Base-by-base conservation (phyloP, 1,140 invertebrate genomes). In the Leptestheria dahalacensis region DNA sequence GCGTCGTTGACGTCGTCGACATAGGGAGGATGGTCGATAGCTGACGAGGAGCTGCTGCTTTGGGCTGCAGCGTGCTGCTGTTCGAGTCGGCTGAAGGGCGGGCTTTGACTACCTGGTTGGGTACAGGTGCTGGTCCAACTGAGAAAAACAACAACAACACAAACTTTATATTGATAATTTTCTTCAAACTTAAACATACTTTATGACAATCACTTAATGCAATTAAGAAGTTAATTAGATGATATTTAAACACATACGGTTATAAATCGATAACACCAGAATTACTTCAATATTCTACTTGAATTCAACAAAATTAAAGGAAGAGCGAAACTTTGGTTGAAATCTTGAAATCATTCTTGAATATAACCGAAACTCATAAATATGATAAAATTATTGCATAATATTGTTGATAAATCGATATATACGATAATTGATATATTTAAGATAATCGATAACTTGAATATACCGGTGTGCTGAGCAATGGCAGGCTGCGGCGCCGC, bases 21-120 rank as follows among this genome's bases (percentile, higher is more conserved):
- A 82, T 83, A 1, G 82, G 83, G 46, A 85, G 65, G 58, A 85
- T 85, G 68, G 78, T 82, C 1, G 79, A 78, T 20, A 83, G 70
- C 46, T 82, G 60, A 15, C 67, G 61, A 78, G 57, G 73, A 68
- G 64, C 72, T 66, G 50, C 73, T 67, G 69, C 74, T 67, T 69
- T 75, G 65, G 70, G 75, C 66, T 68, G 75, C 58, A 73, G n/a
- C n/a, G n/a, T 77, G 72, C 63, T 72, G 65, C 26, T 77, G 20
- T 50, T 57, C 47, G 65, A 26, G 47, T 66, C 61, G 56, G 62
- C 55, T 48, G 59, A 47, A 49, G 66, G 55, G 64, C 65, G 26
- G 29, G 63, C 61, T 49, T 65, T 66, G 25, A 57, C 57, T n/a
- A 57, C 26, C 28, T 60, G 50, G 23, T 57, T 23, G 49, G 53